Evolutionary conservation across 2,113 vertebrate species (phyloP), one percentile per base, ranked within the genome.

Genomic region (Trogon surrucura): DNA sequence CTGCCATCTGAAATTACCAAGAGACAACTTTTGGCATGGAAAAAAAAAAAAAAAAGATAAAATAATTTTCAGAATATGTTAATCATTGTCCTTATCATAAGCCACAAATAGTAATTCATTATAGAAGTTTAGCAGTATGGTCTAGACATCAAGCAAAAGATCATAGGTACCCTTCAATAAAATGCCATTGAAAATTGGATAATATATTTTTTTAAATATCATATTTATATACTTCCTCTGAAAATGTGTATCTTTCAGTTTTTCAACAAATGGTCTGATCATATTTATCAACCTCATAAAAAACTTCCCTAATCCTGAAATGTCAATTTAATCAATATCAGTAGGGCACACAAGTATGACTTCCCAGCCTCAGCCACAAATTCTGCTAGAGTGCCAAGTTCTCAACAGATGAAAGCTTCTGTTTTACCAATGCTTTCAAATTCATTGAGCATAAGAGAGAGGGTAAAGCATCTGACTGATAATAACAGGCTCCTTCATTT

Each of bases 371-470:
- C 30, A 71, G 60, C 14, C 65, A 90, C 72, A 97, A 94, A 86
- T 93, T 79, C 21, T 81, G n/a, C 51, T 80, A 18, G 5, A 32
- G 25, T 27, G 61, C 51, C 51, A 64, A 60, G 36, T 21, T 80
- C 69, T 82, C 32, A 75, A 53, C 5, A 47, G 71, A 71, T 58
- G 34, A 94, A 91, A 96, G 70, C 32, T 16, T 17, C 53, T 64
- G 23, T 92, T 95, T 81, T 72, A 73, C 8, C 65, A 53, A 94
- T 83, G 67, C 38, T 85, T 94, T 86, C 50, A 69, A 91, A 89
- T 65, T 44, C 45, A 36, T 16, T 90, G 57, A 83, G 51, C 53
- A 93, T 82, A n/a, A 90, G 41, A 85, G 27, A 60, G 12, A 36
- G 16, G 29, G 70, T 57, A 69, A 93, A 80, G n/a, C 30, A 83